phyloP scores from a whole-genome alignment of 2,113 vertebrate species.

The Salvator merianae region DNA sequence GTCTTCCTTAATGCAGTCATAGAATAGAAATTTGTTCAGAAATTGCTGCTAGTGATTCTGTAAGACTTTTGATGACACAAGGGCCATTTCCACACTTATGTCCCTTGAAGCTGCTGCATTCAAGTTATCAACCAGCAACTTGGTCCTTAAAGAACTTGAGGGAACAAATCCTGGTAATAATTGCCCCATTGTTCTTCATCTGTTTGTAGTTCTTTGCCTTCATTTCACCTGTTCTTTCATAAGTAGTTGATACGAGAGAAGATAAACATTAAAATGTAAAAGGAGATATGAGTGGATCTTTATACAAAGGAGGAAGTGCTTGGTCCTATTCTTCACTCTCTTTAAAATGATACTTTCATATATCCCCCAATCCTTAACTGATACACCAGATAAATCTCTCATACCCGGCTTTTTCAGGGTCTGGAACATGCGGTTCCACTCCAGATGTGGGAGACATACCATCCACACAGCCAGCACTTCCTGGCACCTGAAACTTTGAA shows the following conservation, averaged over 20 bases:
- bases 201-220: not conserved
- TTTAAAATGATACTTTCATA: too few species aligned
- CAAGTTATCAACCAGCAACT: not conserved
- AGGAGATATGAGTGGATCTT: not conserved
- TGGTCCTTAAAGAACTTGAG: not conserved
- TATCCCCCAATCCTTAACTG: too few species aligned
- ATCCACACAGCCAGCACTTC: too few species aligned
- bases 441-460: too few species aligned
- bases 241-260: not conserved
- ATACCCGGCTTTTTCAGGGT: too few species aligned
- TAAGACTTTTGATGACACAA: not conserved
- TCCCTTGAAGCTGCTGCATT: too few species aligned
- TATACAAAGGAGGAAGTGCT: not conserved
- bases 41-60: not conserved
- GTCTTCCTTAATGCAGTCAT: not conserved
- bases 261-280: not conserved
- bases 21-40: not conserved
- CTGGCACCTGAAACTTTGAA: too few species aligned
- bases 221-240: too few species aligned
- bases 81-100: too few species aligned
- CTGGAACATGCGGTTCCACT: too few species aligned
- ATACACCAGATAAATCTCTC: too few species aligned
- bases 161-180: not conserved
- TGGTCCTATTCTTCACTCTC: not conserved
- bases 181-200: not conserved